Conservation (phyloP, 2,113 vertebrate genomes). For the Equus quagga region DNA sequence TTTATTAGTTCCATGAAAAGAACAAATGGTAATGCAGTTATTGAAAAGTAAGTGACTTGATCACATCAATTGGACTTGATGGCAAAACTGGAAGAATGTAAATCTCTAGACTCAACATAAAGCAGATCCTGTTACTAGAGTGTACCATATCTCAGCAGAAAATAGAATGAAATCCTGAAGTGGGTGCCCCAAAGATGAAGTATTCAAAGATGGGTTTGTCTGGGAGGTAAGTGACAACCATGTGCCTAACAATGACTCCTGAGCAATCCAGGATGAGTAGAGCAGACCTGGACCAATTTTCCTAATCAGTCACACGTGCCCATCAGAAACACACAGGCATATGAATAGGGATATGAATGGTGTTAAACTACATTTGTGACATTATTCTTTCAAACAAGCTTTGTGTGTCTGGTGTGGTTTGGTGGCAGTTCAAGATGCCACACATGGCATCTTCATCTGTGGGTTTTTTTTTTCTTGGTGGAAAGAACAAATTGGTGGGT, state of each 20-base stretch:
- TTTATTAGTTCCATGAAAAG: not conserved
- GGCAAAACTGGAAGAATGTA: not conserved
- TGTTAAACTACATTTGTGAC: not conserved
- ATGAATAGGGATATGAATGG: not conserved
- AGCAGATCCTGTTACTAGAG: not conserved
- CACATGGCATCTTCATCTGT: slow-evolving; percentile 1
- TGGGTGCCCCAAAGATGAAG: not conserved
- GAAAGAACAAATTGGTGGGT: slow-evolving; percentile 63
- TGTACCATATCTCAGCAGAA: not conserved
- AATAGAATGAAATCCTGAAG: not conserved
- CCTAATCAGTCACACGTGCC: not conserved
- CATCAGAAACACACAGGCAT: not conserved
- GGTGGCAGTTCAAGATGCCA: slow-evolving; percentile 37
- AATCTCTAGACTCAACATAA: not conserved
- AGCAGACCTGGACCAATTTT: not conserved
- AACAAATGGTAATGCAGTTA: not conserved
- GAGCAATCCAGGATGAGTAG: not conserved
- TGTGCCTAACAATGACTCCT: not conserved
- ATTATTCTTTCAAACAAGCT: slow-evolving; percentile 18
- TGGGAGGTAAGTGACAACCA: not conserved
- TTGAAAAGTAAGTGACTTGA: not conserved
- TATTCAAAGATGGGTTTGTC: not conserved
- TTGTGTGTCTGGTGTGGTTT: not conserved
- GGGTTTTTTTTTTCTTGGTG: not conserved
- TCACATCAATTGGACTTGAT: not conserved